A percentile compares a stretch with the other conserved stretches of the same genome.
Evolutionary conservation across 2,113 vertebrate genomes (phyloP).

Genomic region (Gadus chalcogrammus): DNA sequence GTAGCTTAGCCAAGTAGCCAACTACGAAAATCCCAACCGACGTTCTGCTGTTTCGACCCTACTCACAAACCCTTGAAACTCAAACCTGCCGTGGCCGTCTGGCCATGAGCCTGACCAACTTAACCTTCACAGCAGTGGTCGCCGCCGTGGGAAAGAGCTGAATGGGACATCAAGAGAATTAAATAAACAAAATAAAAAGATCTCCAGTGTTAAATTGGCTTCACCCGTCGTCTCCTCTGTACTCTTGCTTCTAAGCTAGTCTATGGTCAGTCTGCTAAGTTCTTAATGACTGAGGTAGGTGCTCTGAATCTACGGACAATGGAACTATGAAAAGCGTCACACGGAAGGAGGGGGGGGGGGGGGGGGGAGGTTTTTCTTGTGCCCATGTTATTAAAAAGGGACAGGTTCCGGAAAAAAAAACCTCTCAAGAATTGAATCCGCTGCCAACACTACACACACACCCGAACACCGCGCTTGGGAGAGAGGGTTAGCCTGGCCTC

Average conservation of each 20-base stretch:
- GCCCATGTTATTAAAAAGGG: conserved; percentile 47
- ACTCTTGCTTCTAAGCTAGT: conserved; percentile 43
- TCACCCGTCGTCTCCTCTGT: conserved; percentile 44
- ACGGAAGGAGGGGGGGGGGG: conserved; percentile 21
- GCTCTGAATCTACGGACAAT: conserved; percentile 66
- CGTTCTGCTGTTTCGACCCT: conserved; percentile 17
- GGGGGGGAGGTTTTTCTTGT: conserved; percentile 36
- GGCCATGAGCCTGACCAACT: conserved; percentile 10
- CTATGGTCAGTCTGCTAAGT: conserved; percentile 67
- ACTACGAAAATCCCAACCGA: conserved; percentile 6
- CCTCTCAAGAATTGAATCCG: conserved; percentile 50
- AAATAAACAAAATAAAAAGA: conserved; percentile 27
- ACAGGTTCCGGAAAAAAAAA: conserved; percentile 47
- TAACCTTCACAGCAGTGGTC: conserved; percentile 12
- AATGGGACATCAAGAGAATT: conserved; percentile 19
- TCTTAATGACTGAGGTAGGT: conserved; percentile 78
- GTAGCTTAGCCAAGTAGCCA: not conserved
- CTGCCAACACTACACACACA: conserved; percentile 39
- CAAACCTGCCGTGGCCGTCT: conserved; percentile 9
- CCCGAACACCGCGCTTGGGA: conserved; percentile 12
- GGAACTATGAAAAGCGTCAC: conserved; percentile 52
- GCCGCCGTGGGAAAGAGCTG: conserved; percentile 40
- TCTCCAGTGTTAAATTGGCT: conserved; percentile 69
- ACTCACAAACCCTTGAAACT: not conserved
- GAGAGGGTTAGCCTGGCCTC: conserved; percentile 49